Percentiles rank a stretch among this genome's conserved stretches.
Conservation (phyloP, 2,888 invertebrate species). For the Corythucha ciliata region DNA sequence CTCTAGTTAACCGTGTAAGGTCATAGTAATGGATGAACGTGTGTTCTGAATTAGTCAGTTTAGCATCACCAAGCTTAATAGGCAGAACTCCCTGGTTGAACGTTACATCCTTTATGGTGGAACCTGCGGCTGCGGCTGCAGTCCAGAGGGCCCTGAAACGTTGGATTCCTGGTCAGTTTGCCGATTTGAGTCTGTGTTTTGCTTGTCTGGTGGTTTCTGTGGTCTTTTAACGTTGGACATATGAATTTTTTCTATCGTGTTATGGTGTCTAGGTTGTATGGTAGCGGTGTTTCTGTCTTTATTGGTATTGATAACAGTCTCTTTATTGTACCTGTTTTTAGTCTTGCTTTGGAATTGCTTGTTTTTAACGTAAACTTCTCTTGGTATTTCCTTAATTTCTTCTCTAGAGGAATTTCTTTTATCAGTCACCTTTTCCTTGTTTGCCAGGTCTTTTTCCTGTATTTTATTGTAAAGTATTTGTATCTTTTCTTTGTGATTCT, state of each 20-base stretch:
- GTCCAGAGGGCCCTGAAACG: too few relatives aligned
- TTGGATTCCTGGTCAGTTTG: too few relatives aligned
- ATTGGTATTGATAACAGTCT: background rate
- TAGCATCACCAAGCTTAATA: too few relatives aligned
- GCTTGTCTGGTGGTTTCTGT: too few relatives aligned
- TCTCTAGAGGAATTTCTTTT: background rate
- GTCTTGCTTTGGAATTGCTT: slow-evolving; percentile 7
- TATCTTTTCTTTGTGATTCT: slow-evolving; percentile 7
- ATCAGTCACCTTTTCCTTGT: slow-evolving; percentile 3
- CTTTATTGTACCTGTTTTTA: slow-evolving; percentile 5
- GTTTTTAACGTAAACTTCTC: slow-evolving; percentile 3
- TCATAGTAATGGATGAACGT: too few relatives aligned
- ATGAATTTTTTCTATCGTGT: slow-evolving; percentile 11
- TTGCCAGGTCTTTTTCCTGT: background rate
- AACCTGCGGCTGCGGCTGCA: too few relatives aligned
- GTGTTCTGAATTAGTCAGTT: too few relatives aligned
- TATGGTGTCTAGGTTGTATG: slow-evolving; percentile 13
- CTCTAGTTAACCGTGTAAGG: too few relatives aligned
- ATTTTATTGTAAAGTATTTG: background rate
- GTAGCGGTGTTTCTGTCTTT: background rate
- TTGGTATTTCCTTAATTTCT: background rate
- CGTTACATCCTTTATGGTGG: too few relatives aligned
- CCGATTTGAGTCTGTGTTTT: too few relatives aligned
- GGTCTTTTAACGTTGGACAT: slow-evolving; percentile 2
- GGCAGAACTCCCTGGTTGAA: too few relatives aligned